phyloP scores from a whole-genome alignment of 2,888 invertebrate genomes.

The Agrenia bidenticulata region DNA sequence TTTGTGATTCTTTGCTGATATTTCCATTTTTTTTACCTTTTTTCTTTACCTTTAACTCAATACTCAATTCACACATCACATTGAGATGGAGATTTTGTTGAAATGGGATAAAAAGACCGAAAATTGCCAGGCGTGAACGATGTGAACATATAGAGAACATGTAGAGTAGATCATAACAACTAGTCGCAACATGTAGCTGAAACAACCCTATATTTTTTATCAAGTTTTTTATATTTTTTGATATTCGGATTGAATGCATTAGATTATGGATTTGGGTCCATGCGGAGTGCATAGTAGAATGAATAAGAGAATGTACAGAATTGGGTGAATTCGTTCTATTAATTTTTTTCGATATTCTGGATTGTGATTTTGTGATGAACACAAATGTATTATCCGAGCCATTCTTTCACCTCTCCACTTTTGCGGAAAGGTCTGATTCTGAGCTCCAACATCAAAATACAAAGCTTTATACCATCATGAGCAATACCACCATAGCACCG shows the following conservation, averaged over 20 bases:
- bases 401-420: too few relatives aligned
- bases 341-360: too few relatives aligned
- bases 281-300: background rate
- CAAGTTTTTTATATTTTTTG: constrained; percentile 20
- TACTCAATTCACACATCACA: background rate
- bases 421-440: too few relatives aligned
- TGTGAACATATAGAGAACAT: constrained; percentile 35
- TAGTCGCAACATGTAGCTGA: constrained; percentile 3
- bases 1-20: constrained; percentile 24
- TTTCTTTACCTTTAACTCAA: constrained; percentile 5
- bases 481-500: too few relatives aligned
- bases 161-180: constrained; percentile 36
- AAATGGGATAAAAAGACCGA: constrained; percentile 42
- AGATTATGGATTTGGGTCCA: constrained; percentile 4
- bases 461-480: too few relatives aligned
- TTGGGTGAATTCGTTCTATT: too few relatives aligned
- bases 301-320: background rate
- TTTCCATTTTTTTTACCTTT: constrained; percentile 18
- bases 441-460: too few relatives aligned
- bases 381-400: too few relatives aligned
- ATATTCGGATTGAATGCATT: constrained; percentile 11
- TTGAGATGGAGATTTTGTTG: constrained; percentile 24
- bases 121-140: constrained; percentile 53
- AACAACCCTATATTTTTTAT: constrained; percentile 14
- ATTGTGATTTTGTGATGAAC: too few relatives aligned